phyloP scores from a whole-genome alignment of 1,140 invertebrate genomes.

The Drosophila watanabei region DNA sequence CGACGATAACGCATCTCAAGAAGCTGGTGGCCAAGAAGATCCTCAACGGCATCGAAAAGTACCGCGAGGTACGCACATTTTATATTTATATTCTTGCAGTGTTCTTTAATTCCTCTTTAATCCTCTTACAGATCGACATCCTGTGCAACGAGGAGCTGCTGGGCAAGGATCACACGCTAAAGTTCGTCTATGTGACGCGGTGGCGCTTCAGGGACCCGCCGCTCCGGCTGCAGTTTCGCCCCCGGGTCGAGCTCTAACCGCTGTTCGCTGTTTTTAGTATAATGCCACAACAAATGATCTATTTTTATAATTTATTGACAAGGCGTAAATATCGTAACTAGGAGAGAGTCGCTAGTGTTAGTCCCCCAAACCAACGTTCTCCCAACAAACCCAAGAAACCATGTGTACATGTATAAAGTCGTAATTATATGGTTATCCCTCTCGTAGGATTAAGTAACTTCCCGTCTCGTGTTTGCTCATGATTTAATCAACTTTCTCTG shows the following conservation, averaged over 20 bases:
- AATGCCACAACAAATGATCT: conserved; percentile 71
- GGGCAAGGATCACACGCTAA: conserved; percentile 99
- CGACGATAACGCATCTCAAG: conserved; percentile 98
- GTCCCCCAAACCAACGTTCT: conserved; percentile 15
- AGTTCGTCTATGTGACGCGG: conserved; percentile 98
- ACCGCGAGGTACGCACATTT: conserved; percentile 92
- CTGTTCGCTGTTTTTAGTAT: conserved; percentile 43
- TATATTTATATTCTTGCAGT: background rate
- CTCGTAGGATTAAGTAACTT: conserved; percentile 63
- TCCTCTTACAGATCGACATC: conserved; percentile 94
- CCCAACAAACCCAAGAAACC: conserved; percentile 15
- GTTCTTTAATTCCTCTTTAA: background rate
- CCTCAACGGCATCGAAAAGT: conserved; percentile 95
- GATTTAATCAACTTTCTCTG: conserved; percentile 71
- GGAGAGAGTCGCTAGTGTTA: conserved; percentile 64
- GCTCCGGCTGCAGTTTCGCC: conserved; percentile 93
- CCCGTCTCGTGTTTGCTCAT: conserved; percentile 60
- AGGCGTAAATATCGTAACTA: conserved; percentile 68
- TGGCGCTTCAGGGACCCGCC: conserved; percentile 98
- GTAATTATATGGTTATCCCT: conserved; percentile 57
- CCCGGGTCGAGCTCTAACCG: conserved; percentile 87
- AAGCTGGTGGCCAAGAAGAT: conserved; percentile 99
- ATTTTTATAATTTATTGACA: conserved; percentile 82
- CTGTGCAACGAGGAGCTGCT: conserved; percentile 99
- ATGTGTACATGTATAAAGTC: conserved; percentile 72